Base-by-base conservation (phyloP, 2,113 vertebrate species). In the Origma solitaria region DNA sequence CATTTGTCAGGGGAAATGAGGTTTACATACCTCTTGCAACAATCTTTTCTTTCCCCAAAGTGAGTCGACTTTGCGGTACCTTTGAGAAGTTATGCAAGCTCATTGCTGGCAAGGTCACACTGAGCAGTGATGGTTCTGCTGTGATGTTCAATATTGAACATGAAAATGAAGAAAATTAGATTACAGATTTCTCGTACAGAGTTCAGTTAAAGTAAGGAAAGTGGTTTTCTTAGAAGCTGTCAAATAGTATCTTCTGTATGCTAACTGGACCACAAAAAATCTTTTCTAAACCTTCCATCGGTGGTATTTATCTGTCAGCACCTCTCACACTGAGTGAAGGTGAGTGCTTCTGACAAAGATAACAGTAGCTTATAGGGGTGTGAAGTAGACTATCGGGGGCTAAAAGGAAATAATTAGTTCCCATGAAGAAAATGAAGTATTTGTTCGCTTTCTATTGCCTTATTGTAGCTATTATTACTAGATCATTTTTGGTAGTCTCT, bases 21-120 rank as follows among this genome's bases (percentile, higher is more conserved):
- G 92, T 98, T 79, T 97, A 97, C 17, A 90, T 99, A 31, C 99
- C 99, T 53, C 97, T 99, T 86, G 53, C 8, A 72, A 92, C 95
- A 51, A 95, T 99, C 25, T 98, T 99, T 86, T 97, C 97, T 57
- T 93, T 96, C 73, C 98, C 98, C 42, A 98, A 95, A 95, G 94
- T 99, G 82, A 96, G 88, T 27, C 81, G 57, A 11, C 96, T 99
- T 38, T 98, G 98, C 82, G 97, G 97, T 23, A 98, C 89, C 9
- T 65, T 98, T 9, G 88, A 95, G 60, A 97, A 91, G 19, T 97
- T 99, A 40, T 33, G 92, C 38, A 88, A 88, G 15, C 84, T 98
- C 17, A 95, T 99, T 72, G 95, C 95, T 42, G 98, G 97, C 7
- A 69, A 86, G 10, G 95, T 99, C 12, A 56, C 72, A 10, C 88